Evolutionary conservation across 2,888 invertebrate species (phyloP).

Genomic region (Crioceris asparagi): DNA sequence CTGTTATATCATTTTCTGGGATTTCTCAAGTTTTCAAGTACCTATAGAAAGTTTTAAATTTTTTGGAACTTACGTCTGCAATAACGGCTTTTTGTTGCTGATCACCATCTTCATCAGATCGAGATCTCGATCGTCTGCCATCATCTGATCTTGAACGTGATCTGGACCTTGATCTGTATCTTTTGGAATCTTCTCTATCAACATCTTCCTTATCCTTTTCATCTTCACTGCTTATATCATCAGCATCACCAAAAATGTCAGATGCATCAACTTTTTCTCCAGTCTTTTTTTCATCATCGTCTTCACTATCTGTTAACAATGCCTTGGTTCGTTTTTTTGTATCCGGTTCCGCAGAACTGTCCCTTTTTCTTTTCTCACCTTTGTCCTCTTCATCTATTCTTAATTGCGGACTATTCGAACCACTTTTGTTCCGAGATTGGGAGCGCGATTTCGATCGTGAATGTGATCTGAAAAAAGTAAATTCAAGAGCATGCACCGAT

Average conservation of each 20-base stretch:
- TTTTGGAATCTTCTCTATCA: conserved; percentile 28
- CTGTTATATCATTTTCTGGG: too few relatives aligned
- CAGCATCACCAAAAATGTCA: conserved; percentile 86
- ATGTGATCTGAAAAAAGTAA: conserved; percentile 16
- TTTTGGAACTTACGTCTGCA: conserved; percentile 22
- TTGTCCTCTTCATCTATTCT: conserved; percentile 40
- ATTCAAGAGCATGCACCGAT: not conserved
- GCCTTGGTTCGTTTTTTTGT: conserved; percentile 40
- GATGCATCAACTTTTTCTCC: conserved; percentile 57
- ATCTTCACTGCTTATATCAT: conserved; percentile 84
- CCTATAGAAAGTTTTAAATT: too few relatives aligned
- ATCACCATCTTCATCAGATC: conserved; percentile 14
- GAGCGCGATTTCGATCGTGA: conserved; percentile 24
- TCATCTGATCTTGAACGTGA: conserved; percentile 23
- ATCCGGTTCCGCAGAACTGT: conserved; percentile 25
- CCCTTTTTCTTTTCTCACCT: conserved; percentile 34
- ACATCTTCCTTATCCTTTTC: conserved; percentile 43
- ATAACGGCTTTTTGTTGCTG: conserved; percentile 18
- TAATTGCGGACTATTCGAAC: conserved; percentile 40
- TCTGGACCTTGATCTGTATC: conserved; percentile 20
- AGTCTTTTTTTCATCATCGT: conserved; percentile 33
- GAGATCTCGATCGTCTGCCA: conserved; percentile 25
- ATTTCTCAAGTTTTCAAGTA: too few relatives aligned
- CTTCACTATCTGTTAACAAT: conserved; percentile 61
- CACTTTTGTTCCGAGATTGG: conserved; percentile 21